Evolutionary conservation across 1,140 invertebrate species (phyloP), one percentile per base, ranked within the genome.

Genomic region (Pseudomyrmex concolor): DNA sequence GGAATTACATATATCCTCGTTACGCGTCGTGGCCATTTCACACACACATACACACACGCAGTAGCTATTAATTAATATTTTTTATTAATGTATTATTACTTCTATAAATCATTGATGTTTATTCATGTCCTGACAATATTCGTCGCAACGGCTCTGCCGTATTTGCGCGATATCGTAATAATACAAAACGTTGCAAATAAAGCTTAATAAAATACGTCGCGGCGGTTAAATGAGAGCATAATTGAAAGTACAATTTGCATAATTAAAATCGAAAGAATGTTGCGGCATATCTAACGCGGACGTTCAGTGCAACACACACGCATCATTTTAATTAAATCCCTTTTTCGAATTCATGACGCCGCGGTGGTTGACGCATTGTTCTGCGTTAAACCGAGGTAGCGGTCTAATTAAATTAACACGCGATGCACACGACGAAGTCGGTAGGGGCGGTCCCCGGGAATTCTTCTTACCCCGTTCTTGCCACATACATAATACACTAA

Each of bases 251-350:
- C 70, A 78, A 78, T 68, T 78, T 70, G 48, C 76, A 78, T 78
- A 70, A 78, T 78, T 78, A 78, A 68, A 57, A 78, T 70, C 59
- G 64, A 70, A 60, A 78, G 76, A 78, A 70, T 70, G 76, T 57
- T 57, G 15, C 63, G 74, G 63, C 34, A 50, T 48, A 70, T 64
- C 51, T 68, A 34, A 66, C 64, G 25, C 59, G 17, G 12, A 66
- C 62, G 51, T 57, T 68, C 74, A 57, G 48, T 34, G 19, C 54
- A 34, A 13, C 66, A 48, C 66, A 48, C 22, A 48, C 22, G 66
- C 76, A 80, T 80, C 76, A 71, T 80, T 80, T 80, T 70, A 80
- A 80, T 80, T 80, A 80, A 70, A 80, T 71, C 54, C 54, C 66
- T 80, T 71, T 80, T 71, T 80, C 76, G 48, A 80, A 80, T 80